phyloP scores from a whole-genome alignment of 2,797 vertebrate species.

The Falco naumanni region DNA sequence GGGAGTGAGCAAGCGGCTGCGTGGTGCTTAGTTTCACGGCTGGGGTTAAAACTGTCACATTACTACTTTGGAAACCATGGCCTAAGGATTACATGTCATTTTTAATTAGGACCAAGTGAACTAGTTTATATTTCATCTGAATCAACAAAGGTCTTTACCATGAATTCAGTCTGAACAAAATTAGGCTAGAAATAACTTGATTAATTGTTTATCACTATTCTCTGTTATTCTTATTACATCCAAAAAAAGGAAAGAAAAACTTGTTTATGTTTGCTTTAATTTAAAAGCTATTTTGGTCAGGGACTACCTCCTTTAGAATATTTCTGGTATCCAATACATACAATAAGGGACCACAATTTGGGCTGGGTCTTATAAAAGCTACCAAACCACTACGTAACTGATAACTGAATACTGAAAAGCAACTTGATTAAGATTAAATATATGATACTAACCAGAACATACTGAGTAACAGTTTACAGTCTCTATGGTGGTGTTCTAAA shows the following conservation, averaged over 20 bases:
- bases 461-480: not conserved
- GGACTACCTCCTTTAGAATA: not conserved
- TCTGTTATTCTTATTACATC: not conserved
- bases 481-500: not conserved
- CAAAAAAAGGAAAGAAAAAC: constrained; percentile 10
- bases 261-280: not conserved
- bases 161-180: not conserved
- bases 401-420: not conserved
- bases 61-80: not conserved
- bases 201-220: not conserved
- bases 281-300: not conserved
- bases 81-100: not conserved
- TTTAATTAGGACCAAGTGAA: not conserved
- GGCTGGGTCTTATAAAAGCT: not conserved
- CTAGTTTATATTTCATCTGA: not conserved
- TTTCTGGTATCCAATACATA: not conserved
- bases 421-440: not conserved
- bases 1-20: too few relatives aligned
- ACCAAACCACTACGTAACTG: not conserved
- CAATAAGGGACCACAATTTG: not conserved
- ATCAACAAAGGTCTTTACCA: not conserved
- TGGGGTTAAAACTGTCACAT: not conserved
- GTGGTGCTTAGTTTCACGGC: too few relatives aligned
- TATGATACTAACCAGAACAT: not conserved
- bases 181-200: not conserved